phyloP scores from a whole-genome alignment of 2,113 vertebrate species.

The Bos javanicus region DNA sequence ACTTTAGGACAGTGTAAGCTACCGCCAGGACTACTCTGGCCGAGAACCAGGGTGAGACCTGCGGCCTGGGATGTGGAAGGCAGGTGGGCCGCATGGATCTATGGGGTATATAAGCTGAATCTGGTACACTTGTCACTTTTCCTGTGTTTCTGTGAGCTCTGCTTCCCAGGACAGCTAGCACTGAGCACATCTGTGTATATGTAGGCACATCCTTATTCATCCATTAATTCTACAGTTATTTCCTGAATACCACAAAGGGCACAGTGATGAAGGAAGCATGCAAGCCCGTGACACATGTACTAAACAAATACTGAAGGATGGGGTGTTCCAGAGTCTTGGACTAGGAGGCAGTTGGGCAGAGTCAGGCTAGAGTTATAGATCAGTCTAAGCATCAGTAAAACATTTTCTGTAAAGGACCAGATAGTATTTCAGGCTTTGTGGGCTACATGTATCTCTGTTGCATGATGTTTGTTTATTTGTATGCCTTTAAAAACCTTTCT shows the following conservation, averaged over 20 bases:
- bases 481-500: neutral
- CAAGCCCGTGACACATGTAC: rapidly evolving
- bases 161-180: neutral
- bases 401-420: neutral
- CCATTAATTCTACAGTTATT: neutral
- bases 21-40: neutral
- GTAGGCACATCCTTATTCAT: neutral
- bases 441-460: neutral
- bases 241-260: neutral
- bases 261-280: neutral
- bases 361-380: neutral
- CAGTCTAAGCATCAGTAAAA: neutral
- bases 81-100: neutral
- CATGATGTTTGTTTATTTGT: neutral
- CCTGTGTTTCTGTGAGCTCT: neutral
- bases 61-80: neutral
- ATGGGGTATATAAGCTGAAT: too few relatives aligned
- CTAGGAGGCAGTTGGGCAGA: neutral
- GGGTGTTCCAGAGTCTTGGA: neutral
- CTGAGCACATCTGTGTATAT: too few relatives aligned
- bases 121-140: neutral
- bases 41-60: neutral
- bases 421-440: neutral
- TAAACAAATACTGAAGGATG: neutral
- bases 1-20: neutral